Conservation (phyloP, 1,140 invertebrate genomes). For the Drosophila oshimai region DNA sequence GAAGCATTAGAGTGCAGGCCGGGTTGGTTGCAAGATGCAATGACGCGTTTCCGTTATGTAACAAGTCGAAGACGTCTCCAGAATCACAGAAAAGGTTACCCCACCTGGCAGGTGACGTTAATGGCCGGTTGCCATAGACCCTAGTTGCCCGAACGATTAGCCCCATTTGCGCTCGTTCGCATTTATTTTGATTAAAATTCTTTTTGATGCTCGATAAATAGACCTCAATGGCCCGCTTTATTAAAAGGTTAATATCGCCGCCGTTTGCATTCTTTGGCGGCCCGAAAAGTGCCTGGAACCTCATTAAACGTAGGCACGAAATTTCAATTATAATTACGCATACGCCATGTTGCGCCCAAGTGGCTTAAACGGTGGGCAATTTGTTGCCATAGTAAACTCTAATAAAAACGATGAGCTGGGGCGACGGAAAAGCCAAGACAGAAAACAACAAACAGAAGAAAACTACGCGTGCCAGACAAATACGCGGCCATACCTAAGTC, state of each 20-base stretch:
- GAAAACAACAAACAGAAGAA: background rate
- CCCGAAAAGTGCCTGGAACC: constrained; percentile 32
- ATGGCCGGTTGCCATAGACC: background rate
- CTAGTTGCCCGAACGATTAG: constrained; percentile 4
- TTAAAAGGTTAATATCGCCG: constrained; percentile 57
- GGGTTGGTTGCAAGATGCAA: background rate
- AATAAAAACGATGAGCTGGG: background rate
- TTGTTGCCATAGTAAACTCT: constrained; percentile 52
- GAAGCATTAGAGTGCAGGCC: background rate
- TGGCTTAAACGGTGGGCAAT: constrained; percentile 54
- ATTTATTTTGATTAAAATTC: constrained; percentile 43
- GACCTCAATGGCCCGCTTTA: constrained; percentile 28
- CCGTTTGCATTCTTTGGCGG: constrained; percentile 15
- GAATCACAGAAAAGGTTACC: background rate
- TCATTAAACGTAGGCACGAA: constrained; percentile 60
- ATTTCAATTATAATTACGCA: constrained; percentile 75
- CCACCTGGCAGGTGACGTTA: background rate
- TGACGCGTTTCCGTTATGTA: constrained; percentile 23
- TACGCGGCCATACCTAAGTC: constrained; percentile 21
- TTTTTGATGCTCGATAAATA: constrained; percentile 46
- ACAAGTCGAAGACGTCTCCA: background rate
- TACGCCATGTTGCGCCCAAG: constrained; percentile 57
- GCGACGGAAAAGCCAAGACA: background rate
- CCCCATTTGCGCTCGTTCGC: background rate
- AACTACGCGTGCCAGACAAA: constrained; percentile 41